Base-by-base conservation (phyloP, 2,888 invertebrate species). In the Polydrusus cervinus region DNA sequence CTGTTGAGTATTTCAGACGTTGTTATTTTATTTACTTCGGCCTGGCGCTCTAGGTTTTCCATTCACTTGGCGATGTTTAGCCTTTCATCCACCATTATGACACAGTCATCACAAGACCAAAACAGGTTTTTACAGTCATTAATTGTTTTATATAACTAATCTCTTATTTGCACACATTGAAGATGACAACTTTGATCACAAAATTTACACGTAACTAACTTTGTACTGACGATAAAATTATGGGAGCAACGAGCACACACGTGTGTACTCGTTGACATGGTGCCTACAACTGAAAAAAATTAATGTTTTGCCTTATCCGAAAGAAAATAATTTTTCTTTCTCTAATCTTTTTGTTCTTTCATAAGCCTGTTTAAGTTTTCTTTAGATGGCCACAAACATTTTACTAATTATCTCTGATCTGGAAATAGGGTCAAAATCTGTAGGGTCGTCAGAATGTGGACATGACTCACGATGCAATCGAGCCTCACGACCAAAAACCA, bases 81-180 rank as follows among this genome's bases (percentile, higher is more conserved):
- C 49, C 38, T 67, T 51, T 49, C 51, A 38, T 67, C 18, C 18
- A 67, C 51, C 34, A 55, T 53, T 30, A 34, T 25, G 11, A 67
- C 67, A 55, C 65, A 67, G 2, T 67, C 67, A 67, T 53, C 53
- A 53, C 53, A 67, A 25, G 5, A 53, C 67, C 67, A 67, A 67
- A 51, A 67, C 8, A 40, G 25, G 53, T 67, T 49, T 18, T 49
- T 30, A 51, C 67, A 51, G 14, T 67, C 67, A 25, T 55, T 67
- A 16, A 67, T 53, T 13, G 18, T 30, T 55, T 67, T 51, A 53
- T 53, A 53, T 9, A 67, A 14, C 14, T 47, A 14, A 8, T 14
- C 47, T 14, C 14, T 47, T 47, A 47, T 14, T 47, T 47, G 47
- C 14, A 47, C 47, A 47, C 47, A 51, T 16, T 67, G 67, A 25